Base-by-base conservation (phyloP, 1,140 invertebrate species). In the Drosophila pallidifrons region DNA sequence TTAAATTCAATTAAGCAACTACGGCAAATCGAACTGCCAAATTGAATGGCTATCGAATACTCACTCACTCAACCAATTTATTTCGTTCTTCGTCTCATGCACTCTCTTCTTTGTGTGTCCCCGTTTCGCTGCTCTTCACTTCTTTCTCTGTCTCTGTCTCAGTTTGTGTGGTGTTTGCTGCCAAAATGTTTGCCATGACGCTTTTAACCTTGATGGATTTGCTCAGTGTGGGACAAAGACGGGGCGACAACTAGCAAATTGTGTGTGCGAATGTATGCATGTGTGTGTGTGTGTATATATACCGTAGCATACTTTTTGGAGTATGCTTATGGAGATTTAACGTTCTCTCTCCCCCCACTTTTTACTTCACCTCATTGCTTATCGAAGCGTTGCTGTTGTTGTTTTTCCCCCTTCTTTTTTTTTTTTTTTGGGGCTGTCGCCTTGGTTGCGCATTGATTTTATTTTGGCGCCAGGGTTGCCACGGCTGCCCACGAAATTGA, bases 121-220 rank as follows among this genome's bases (percentile, higher is more conserved):
- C 20, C 20, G 20, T 25, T 25, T 25, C 20, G 20, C 20, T 25
- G 20, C 20, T 25, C 20, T 25, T 25, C 8, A 38, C 10, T 0
- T 43, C 13, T 28, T 20, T 10, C 64, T 6, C 15, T 57, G 7
- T 45, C 28, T 35, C 11, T 6, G 32, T 38, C 5, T 30, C 10
- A 63, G 45, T 64, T 61, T 32, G 30, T 54, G 63, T 66, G 41
- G 30, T 54, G 60, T 64, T 71, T 38, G 61, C 52, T 64, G 82
- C 82, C 67, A 87, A 86, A 81, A 82, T 87, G 75, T 82, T 86
- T 82, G 79, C 79, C 64, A 73, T 86, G 82, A 57, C 75, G 82
- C 67, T 73, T 86, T 81, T 82, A 86, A 79, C 82, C 82, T 86
- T 86, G 79, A 79, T 79, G 75, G 71, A 81, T 81, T 69, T 67